These are phyloP conservation scores for Pinctada fucata DNA, from an alignment of 2,888 invertebrate genomes.

Conservation along the genomic window DNA sequence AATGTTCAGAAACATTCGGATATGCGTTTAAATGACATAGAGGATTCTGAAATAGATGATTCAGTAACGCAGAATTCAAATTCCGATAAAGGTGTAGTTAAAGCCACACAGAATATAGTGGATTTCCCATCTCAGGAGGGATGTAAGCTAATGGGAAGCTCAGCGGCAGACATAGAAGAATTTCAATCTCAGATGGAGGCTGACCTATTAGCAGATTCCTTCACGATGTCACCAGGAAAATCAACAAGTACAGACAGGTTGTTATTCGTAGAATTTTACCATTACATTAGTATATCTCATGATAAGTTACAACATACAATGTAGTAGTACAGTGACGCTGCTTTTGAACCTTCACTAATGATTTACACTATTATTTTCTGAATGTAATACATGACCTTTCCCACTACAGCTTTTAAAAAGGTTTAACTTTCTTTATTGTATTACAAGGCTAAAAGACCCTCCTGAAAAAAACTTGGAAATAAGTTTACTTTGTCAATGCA, in stretches of 20 bases:
- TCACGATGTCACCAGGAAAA: conserved; percentile 47
- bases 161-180: conserved; percentile 48
- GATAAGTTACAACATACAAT: no score
- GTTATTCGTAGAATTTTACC: background rate
- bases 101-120: conserved; percentile 37
- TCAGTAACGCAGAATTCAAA: background rate
- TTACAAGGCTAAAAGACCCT: no score
- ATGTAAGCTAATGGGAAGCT: background rate
- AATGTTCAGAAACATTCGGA: background rate
- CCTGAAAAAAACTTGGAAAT: no score
- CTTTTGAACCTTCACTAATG: no score
- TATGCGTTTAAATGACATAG: background rate
- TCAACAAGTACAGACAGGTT: conserved; percentile 23
- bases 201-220: conserved; percentile 41
- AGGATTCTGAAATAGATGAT: background rate
- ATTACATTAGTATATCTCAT: background rate
- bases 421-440: no score
- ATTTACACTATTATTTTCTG: no score
- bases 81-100: background rate
- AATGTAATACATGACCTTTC: no score
- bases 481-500: no score
- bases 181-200: conserved; percentile 47
- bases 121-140: conserved; percentile 37
- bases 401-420: no score
- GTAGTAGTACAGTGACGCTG: no score